Evolutionary conservation across 2,113 vertebrate genomes (phyloP).

Genomic region (Rhea pennata): DNA sequence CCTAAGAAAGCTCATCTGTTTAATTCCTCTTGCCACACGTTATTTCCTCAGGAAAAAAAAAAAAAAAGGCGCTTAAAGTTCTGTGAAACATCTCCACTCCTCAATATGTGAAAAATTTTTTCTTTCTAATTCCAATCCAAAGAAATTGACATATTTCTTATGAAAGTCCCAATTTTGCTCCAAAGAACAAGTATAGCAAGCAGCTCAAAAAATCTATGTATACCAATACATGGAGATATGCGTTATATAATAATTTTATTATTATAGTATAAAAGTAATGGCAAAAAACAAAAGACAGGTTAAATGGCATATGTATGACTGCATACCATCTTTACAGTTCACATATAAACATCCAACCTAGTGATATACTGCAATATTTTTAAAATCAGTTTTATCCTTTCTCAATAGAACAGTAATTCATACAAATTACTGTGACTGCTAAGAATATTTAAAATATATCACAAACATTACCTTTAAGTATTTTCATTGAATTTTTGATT

Average conservation of each 20-base stretch:
- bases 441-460: not conserved
- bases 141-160: not conserved
- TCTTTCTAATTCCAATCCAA: not conserved
- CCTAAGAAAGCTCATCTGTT: not conserved
- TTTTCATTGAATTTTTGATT: not conserved
- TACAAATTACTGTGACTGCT: not conserved
- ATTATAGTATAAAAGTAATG: not conserved
- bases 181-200: not conserved
- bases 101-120: not conserved
- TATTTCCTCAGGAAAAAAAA: not conserved
- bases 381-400: not conserved
- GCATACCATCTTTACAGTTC: not conserved
- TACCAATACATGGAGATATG: fast-evolving
- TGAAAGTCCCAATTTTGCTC: not conserved
- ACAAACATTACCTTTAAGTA: not conserved
- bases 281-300: not conserved
- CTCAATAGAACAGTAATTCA: not conserved
- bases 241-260: fast-evolving
- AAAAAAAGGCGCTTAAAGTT: not conserved
- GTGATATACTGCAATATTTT: fast-evolving
- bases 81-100: not conserved
- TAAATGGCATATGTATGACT: not conserved
- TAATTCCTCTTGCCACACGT: too few species aligned
- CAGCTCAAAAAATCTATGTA: fast-evolving
- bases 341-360: not conserved